These are phyloP conservation scores for Nansenia antarctica DNA, from an alignment of 2,113 vertebrate species.

Conservation along the genomic window DNA sequence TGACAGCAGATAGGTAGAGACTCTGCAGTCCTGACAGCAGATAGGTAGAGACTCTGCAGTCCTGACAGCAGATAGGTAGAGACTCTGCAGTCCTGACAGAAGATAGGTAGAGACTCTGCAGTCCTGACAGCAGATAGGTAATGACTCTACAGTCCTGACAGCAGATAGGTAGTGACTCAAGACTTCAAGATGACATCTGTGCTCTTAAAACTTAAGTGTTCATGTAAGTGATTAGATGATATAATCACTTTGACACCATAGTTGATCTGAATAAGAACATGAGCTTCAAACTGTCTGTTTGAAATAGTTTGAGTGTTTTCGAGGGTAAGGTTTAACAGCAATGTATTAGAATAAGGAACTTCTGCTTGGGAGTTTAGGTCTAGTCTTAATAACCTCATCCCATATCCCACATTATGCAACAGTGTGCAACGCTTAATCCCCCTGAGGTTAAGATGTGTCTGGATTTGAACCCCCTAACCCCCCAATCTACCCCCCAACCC, in stretches of 20 bases:
- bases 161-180: neutral
- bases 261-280: neutral
- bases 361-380: neutral
- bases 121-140: no score
- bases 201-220: neutral
- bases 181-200: neutral
- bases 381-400: neutral
- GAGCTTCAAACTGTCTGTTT: neutral
- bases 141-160: no score
- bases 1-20: no score
- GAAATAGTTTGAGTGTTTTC: neutral
- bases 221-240: neutral
- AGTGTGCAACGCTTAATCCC: neutral
- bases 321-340: neutral
- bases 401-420: no score
- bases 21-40: no score
- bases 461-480: neutral
- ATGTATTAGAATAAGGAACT: neutral
- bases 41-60: no score
- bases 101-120: no score
- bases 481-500: no score
- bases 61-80: no score
- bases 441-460: neutral
- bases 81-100: no score
- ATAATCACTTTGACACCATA: neutral